Conservation (phyloP, 2,797 vertebrate genomes). For the Ctenopoma multispine region DNA sequence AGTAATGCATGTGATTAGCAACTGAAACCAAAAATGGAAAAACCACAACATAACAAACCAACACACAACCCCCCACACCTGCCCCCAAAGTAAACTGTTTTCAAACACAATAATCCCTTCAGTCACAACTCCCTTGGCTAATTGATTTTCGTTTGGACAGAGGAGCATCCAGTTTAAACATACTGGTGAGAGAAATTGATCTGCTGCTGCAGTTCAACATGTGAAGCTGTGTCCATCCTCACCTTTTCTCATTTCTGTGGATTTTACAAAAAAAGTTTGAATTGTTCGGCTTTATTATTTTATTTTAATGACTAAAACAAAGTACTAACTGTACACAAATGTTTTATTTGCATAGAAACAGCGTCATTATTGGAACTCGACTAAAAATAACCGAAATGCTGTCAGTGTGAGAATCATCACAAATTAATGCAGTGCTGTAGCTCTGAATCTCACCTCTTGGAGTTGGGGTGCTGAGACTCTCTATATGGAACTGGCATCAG, state of each 20-base stretch:
- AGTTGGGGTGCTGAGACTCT: slow-evolving; percentile 86
- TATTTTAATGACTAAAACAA: no score
- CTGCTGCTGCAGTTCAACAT: neutral
- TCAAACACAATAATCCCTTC: neutral
- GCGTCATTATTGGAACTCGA: neutral
- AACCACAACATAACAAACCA: neutral
- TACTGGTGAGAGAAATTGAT: neutral
- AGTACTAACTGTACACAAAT: neutral
- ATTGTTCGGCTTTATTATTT: neutral
- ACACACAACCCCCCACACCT: no score
- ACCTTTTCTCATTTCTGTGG: neutral
- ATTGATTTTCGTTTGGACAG: neutral
- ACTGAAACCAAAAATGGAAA: neutral
- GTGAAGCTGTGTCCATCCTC: neutral
- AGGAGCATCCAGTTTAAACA: neutral
- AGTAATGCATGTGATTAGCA: neutral
- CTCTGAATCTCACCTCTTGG: slow-evolving; percentile 84
- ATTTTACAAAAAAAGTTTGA: neutral
- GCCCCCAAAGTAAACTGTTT: neutral
- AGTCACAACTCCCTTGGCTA: neutral
- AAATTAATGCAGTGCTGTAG: neutral
- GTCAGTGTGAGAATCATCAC: no score
- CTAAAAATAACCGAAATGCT: neutral
- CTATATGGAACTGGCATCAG: slow-evolving; percentile 86
- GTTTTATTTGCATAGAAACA: neutral